Evolutionary conservation across 2,888 invertebrate species (phyloP), one percentile per base, ranked within the genome.

Genomic region (Villa cingulata): DNA sequence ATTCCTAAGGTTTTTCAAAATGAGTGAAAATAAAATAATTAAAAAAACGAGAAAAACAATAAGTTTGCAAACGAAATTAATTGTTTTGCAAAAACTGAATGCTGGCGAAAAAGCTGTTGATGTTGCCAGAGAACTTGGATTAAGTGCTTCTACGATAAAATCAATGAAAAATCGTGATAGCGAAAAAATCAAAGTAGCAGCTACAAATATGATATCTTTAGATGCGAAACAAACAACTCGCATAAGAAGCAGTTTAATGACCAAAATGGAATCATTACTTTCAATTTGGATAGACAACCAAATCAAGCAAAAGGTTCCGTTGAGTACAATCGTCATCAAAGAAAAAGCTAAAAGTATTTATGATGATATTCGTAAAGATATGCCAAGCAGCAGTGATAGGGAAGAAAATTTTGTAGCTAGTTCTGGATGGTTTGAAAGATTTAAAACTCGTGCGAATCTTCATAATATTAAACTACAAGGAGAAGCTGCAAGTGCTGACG

Each of bases 251-350:
- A 42, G 46, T 48, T 44, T 51, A 40, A 54, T 53, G 54, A 50
- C 48, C 37, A 53, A 54, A 55, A 51, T 49, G 48, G 49, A 49
- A 43, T 49, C 48, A 48, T 50, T 53, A 47, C 51, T 53, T 50
- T 49, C 51, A 44, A 51, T 48, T 43, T 53, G 51, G 54, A 55
- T 56, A 51, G 49, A 54, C 49, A 50, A 55, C 41, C 48, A 53
- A 48, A 50, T 50, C 48, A 48, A 45, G 45, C 53, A 51, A 44
- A 51, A 44, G 51, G 53, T 54, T 45, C 54, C 54, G 44, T 49
- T 56, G 48, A 55, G 51, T 50, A 52, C 53, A 53, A 54, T 54
- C 45, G 50, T 50, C 50, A 55, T 55, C 51, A 54, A 54, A 46
- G 45, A 48, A 43, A 55, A 56, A 53, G 54, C 51, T 48, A 55